Percentiles rank a stretch among this genome's conserved stretches.
Evolutionary conservation across 1,140 invertebrate species (phyloP).

Genomic region (Brachionus rubens): DNA sequence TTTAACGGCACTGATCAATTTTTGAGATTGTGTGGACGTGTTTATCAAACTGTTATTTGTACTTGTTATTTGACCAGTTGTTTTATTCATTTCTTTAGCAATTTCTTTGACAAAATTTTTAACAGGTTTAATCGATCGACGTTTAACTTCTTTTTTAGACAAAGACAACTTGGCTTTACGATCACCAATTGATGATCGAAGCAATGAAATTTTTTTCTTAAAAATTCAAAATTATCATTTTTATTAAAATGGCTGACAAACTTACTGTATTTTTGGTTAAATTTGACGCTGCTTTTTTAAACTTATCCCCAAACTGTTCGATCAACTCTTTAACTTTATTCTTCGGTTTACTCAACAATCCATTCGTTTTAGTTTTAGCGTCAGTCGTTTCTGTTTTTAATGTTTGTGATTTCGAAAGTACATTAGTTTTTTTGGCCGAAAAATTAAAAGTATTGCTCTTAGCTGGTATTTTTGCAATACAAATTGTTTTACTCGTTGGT

Average conservation of each 20-base stretch:
- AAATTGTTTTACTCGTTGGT: conserved; percentile 13
- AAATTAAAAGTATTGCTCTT: not conserved
- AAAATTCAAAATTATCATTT: not conserved
- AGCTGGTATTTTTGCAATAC: conserved; percentile 8
- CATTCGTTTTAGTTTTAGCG: not conserved
- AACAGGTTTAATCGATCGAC: conserved; percentile 4
- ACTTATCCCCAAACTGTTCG: conserved; percentile 5
- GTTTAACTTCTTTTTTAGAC: not conserved
- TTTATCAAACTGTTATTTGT: not conserved
- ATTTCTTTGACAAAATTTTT: not conserved
- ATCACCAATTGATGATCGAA: not conserved
- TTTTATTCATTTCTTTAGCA: conserved; percentile 5
- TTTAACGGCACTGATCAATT: not conserved
- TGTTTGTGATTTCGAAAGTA: not conserved
- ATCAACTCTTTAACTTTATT: conserved; percentile 8
- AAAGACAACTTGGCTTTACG: not conserved
- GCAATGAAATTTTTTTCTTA: not conserved
- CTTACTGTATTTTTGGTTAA: not conserved
- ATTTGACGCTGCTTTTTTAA: conserved; percentile 3
- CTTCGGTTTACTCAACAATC: not conserved
- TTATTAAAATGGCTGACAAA: not conserved
- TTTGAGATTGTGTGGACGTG: not conserved
- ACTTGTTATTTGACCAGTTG: not conserved
- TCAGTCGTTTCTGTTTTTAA: not conserved
- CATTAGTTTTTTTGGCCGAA: not conserved